Conservation (phyloP, 2,888 invertebrate genomes). For the Philhelius pedissequus region DNA sequence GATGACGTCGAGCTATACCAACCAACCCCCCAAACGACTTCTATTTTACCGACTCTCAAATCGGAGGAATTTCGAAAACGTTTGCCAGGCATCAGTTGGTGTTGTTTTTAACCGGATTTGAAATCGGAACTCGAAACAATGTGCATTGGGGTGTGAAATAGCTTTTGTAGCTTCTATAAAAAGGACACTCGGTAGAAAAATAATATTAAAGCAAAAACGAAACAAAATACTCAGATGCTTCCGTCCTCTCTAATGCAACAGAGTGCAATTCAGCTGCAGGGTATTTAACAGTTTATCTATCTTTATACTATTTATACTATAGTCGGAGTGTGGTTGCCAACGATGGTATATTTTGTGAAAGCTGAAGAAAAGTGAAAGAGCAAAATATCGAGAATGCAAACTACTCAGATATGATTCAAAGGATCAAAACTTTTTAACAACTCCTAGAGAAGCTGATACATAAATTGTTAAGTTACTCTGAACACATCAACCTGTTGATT, state of each 20-base stretch:
- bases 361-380: not conserved
- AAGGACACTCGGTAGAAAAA: not conserved
- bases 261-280: not conserved
- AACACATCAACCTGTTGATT: constrained; percentile 48
- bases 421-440: not conserved
- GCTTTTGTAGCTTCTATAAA: constrained; percentile 7
- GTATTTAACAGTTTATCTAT: not conserved
- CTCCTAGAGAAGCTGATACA: constrained; percentile 13
- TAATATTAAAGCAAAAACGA: not conserved
- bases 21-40: not conserved
- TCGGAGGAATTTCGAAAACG: not conserved
- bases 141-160: constrained; percentile 38
- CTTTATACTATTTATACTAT: too few relatives aligned
- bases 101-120: constrained; percentile 19
- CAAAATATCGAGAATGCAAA: not conserved
- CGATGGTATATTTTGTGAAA: not conserved
- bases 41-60: not conserved
- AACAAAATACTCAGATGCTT: not conserved
- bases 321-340: constrained; percentile 6
- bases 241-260: not conserved
- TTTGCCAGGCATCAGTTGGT: constrained; percentile 3
- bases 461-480: constrained; percentile 36
- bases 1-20: not conserved
- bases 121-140: constrained; percentile 15
- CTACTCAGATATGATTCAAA: not conserved